Base-by-base conservation (phyloP, 2,797 vertebrate genomes). In the Poeciliopsis presidionis region DNA sequence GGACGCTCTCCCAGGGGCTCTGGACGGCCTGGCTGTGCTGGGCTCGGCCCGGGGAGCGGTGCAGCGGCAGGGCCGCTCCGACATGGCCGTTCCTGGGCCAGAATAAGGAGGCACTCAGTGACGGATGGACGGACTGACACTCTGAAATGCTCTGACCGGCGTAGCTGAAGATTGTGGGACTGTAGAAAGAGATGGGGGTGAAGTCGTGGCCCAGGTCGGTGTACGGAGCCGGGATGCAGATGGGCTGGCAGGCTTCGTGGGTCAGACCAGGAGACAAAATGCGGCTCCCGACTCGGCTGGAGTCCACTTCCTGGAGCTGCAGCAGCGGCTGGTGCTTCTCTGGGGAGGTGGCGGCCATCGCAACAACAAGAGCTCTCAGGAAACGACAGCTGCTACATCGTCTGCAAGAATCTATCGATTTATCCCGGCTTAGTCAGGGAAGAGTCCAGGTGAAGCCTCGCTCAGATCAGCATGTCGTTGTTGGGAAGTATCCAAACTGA, bases 181-280 rank as follows among this genome's bases (percentile, higher is more conserved):
- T 95, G 86, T 97, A 99, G 94, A 98, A 97, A 0, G 98, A 93
- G 81, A 98, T 88, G 0, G 96, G 7, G 1, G 96, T 80, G 53
- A 97, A 98, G 22, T 98, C 98, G 0, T 96, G 97, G 71, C 93
- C 79, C 45, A 92, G 95, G 33, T 99, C 98, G 16, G 96, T 87
- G 65, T 97, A 98, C 0, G 97, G 97, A 0, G 98, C 96, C 7
- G 97, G 96, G 78, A 99, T 96, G 85, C 96, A 98, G 83, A 97
- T 85, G 12, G 97, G 94, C 39, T 96, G 95, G 14, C 94, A 94
- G 18, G 74, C 11, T 73, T 95, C 95, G 5, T 96, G 91, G 74
- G 95, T 72, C 77, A 96, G 49, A 0, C 92, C 83, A 0, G 94
- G 90, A 0, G 96, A 95, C 45, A 96, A 94, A 81, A 92, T 94